Percentiles rank a stretch among this genome's conserved stretches.
phyloP scores from a whole-genome alignment of 2,113 vertebrate species.

The Hemiprocne comata region DNA sequence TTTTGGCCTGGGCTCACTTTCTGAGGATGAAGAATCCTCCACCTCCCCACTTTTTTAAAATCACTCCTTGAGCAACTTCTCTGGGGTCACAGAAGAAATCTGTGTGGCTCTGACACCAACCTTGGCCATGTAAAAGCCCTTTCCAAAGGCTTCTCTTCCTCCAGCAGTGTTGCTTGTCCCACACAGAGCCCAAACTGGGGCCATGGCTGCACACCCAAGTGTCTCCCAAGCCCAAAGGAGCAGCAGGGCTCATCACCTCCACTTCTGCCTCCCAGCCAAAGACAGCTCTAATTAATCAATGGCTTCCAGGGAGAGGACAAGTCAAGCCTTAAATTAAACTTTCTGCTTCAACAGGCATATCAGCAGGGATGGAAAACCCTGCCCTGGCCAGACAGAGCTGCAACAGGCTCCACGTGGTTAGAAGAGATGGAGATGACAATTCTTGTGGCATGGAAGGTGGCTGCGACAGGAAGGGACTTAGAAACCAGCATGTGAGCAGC shows the following conservation, averaged over 20 bases:
- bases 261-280: accelerated
- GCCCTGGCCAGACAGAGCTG: not conserved
- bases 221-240: not conserved
- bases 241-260: not conserved
- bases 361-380: not conserved
- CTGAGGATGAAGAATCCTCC: not conserved
- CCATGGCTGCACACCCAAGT: not conserved
- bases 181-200: accelerated
- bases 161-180: not conserved
- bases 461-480: not conserved
- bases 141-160: not conserved
- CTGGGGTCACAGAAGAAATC: not conserved
- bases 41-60: not conserved
- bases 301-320: not conserved
- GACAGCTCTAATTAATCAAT: not conserved
- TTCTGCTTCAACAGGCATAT: not conserved
- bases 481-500: not conserved
- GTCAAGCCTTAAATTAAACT: constrained; percentile 22
- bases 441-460: not conserved
- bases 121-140: not conserved
- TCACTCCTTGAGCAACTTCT: accelerated
- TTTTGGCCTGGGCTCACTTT: accelerated
- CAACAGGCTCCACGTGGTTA: not conserved
- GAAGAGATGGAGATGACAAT: not conserved
- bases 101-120: not conserved